These are phyloP conservation scores for Microctonus aethiopoides DNA, from an alignment of 2,888 invertebrate genomes.

Conservation along the genomic window DNA sequence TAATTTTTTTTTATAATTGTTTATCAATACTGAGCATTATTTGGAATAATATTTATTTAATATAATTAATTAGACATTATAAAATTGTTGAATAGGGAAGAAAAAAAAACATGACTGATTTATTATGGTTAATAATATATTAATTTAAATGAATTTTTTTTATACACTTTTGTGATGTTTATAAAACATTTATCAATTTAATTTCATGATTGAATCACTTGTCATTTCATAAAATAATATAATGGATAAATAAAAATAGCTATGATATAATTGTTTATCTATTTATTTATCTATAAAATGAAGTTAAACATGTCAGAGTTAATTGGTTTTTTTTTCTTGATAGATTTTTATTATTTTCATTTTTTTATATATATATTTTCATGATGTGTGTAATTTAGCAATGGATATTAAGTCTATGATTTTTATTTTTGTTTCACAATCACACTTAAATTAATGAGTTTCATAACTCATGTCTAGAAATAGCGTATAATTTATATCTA, in stretches of 20 bases:
- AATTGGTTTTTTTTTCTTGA: neutral
- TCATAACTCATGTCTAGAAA: neutral
- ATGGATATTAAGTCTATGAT: no score
- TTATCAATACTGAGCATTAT: no score
- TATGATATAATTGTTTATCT: neutral
- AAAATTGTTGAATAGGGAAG: neutral
- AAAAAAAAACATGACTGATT: neutral
- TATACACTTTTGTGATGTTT: no score
- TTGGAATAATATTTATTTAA: no score
- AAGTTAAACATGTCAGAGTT: no score
- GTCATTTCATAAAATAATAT: neutral
- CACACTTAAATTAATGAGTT: neutral
- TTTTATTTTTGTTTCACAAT: slow-evolving; percentile 4
- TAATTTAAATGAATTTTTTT: neutral
- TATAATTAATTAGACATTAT: no score
- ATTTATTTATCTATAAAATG: neutral
- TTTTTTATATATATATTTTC: neutral
- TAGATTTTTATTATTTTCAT: no score
- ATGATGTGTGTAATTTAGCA: neutral
- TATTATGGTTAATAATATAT: neutral
- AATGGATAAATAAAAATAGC: neutral
- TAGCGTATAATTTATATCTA: neutral
- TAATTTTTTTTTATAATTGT: no score
- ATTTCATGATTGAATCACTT: neutral
- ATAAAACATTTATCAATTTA: neutral